phyloP scores from a whole-genome alignment of 2,797 vertebrate genomes.

The Scolopax bukidnonensis region DNA sequence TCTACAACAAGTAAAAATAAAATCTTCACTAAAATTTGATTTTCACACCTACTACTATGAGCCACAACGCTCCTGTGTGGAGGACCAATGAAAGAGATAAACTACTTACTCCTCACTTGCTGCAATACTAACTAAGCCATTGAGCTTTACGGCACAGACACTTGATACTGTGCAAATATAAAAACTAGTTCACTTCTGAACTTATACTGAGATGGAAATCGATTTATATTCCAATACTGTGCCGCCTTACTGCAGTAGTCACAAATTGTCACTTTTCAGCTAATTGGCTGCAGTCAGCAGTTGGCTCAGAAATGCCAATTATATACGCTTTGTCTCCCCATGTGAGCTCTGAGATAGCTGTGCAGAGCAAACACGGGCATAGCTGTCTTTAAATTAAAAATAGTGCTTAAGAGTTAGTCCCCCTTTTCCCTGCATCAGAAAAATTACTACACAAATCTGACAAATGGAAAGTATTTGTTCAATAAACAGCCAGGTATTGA shows the following conservation, averaged over 20 bases:
- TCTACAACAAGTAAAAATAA: neutral
- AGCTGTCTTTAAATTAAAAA: constrained; percentile 7
- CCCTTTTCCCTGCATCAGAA: neutral
- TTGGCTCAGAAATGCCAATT: constrained; percentile 51
- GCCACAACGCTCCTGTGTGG: neutral
- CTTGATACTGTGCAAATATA: neutral
- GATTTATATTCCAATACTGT: constrained; percentile 31
- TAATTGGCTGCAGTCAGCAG: constrained; percentile 60
- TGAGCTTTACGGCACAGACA: constrained; percentile 8
- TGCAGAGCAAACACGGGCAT: neutral
- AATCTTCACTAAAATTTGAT: neutral
- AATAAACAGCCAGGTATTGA: neutral
- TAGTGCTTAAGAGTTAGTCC: neutral
- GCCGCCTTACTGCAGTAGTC: constrained; percentile 19
- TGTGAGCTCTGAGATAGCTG: neutral
- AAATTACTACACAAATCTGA: neutral
- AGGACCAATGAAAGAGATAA: constrained; percentile 16
- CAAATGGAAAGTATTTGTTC: neutral
- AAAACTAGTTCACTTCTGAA: neutral
- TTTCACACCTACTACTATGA: neutral
- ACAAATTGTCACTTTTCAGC: constrained; percentile 62
- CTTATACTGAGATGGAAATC: neutral
- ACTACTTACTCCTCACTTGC: neutral
- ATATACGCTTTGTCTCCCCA: neutral
- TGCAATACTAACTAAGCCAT: constrained; percentile 9